Conservation (phyloP, 2,113 vertebrate species). For the Heptranchias perlo region DNA sequence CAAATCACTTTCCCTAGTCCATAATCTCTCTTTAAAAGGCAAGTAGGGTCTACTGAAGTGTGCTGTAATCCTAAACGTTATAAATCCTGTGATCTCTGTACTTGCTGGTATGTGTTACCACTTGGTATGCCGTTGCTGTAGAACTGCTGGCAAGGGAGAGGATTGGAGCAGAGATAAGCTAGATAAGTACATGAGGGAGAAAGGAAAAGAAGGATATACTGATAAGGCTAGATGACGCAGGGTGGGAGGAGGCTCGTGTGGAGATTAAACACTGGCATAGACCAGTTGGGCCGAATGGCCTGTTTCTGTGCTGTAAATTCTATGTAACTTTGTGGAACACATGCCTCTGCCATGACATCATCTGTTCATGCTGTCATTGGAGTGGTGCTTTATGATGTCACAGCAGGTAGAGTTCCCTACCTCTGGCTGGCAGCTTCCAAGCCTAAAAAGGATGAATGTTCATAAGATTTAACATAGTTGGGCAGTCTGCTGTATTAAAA, state of each 20-base stretch:
- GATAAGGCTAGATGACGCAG: too few species aligned
- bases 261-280: too few species aligned
- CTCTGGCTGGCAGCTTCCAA: not conserved
- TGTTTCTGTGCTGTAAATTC: too few species aligned
- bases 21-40: not conserved
- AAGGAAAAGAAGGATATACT: too few species aligned
- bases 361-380: not conserved
- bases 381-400: not conserved
- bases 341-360: not conserved
- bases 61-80: not conserved
- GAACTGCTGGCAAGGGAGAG: not conserved
- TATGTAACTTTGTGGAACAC: not conserved
- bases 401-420: not conserved
- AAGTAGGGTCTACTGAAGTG: not conserved
- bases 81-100: not conserved
- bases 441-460: not conserved
- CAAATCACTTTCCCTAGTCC: not conserved
- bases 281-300: too few species aligned
- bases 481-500: not conserved
- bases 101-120: not conserved
- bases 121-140: not conserved
- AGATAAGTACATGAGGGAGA: too few species aligned
- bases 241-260: too few species aligned
- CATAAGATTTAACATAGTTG: not conserved
- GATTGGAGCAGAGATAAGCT: too few species aligned